A percentile compares a stretch with the other conserved stretches of the same genome.
These are phyloP conservation scores for Gyrodactylus salaris DNA, from an alignment of 1,140 invertebrate genomes.

Conservation along the genomic window DNA sequence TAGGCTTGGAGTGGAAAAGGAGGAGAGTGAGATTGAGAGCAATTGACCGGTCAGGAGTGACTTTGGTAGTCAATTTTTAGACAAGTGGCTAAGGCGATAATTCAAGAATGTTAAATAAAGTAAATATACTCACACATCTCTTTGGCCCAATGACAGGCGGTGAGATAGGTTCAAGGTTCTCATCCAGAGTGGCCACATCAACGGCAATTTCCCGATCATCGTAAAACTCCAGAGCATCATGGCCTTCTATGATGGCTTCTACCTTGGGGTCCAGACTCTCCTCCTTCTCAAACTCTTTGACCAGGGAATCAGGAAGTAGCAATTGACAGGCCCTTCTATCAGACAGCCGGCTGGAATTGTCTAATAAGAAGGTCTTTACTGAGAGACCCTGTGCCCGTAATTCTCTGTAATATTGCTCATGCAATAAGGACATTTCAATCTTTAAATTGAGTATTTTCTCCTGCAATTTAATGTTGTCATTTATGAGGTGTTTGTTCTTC, in stretches of 20 bases:
- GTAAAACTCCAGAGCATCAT: neutral
- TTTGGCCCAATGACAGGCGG: neutral
- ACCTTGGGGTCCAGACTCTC: neutral
- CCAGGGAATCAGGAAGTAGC: neutral
- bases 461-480: neutral
- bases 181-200: neutral
- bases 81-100: too few relatives aligned
- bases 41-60: too few relatives aligned
- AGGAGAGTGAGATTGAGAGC: too few relatives aligned
- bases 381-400: neutral
- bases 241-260: neutral
- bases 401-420: neutral
- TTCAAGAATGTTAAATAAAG: too few relatives aligned
- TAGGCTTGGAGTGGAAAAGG: too few relatives aligned
- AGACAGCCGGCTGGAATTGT: neutral
- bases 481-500: neutral
- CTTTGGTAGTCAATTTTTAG: too few relatives aligned
- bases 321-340: neutral
- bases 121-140: neutral
- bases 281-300: neutral
- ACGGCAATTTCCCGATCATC: neutral
- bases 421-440: neutral
- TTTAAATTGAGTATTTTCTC: neutral
- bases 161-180: neutral
- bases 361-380: neutral